Evolutionary conservation across 92 coral and sea anemone species (phyloP).

Genomic region (Phenganax stokvisi): DNA sequence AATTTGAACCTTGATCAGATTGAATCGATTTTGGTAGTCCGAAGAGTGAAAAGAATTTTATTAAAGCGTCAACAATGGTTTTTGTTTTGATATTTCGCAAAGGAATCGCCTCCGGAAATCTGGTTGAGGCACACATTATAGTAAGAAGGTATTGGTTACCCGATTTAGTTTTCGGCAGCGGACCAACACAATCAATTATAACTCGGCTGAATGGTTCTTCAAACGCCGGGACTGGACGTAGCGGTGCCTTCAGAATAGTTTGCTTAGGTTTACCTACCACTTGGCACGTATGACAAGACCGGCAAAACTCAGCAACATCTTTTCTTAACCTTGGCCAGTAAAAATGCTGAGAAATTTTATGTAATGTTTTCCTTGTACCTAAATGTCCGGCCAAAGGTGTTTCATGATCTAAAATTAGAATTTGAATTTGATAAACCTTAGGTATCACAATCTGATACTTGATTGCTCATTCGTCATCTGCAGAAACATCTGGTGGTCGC

Average conservation of each 20-base stretch:
- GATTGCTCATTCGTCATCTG: conserved; percentile 49
- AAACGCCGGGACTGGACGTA: conserved; percentile 50
- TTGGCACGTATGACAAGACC: conserved; percentile 47
- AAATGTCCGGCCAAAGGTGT: conserved; percentile 55
- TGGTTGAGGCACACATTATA: conserved; percentile 47
- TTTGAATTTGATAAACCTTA: conserved; percentile 29
- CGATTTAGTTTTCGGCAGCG: conserved; percentile 48
- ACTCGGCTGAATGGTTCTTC: conserved; percentile 53
- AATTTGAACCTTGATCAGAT: conserved; percentile 65
- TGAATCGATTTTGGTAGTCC: conserved; percentile 58
- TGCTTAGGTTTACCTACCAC: conserved; percentile 49
- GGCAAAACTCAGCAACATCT: conserved; percentile 50
- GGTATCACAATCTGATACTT: conserved; percentile 51
- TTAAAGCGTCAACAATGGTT: conserved; percentile 49
- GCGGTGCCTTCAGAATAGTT: conserved; percentile 52
- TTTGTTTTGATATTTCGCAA: conserved; percentile 53
- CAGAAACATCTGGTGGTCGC: conserved; percentile 50
- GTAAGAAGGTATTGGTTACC: conserved; percentile 56
- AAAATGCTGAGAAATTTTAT: conserved; percentile 43
- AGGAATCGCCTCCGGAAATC: conserved; percentile 45
- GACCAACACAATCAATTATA: conserved; percentile 52
- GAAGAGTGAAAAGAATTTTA: conserved; percentile 49
- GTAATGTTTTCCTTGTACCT: conserved; percentile 50
- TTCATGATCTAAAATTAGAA: conserved; percentile 50
- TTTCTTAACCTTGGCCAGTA: conserved; percentile 51